Base-by-base conservation (phyloP, 92 coral and sea anemone genomes). In the Phymanthus crucifer region DNA sequence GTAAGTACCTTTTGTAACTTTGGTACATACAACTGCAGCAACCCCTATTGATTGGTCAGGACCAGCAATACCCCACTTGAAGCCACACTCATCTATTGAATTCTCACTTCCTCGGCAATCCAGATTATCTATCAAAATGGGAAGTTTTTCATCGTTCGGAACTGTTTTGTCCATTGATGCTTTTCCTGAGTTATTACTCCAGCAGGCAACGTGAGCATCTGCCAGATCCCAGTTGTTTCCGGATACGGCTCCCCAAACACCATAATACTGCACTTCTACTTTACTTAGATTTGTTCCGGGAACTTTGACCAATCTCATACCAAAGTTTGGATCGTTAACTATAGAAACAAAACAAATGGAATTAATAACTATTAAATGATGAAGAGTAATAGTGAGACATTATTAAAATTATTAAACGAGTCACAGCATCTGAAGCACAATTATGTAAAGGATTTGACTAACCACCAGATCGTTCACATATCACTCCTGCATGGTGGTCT, bases 401-500 rank as follows among this genome's bases (percentile, higher is more conserved):
- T 2, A 10, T 17, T 54, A 16, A 16, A 10, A 14, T 5, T 17
- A 54, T 16, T 19, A 0, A 61, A 27, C 17, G 0, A 12, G 19
- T 61, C 48, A 43, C 48, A 0, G 48, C 48, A 43, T 43, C 14
- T 43, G 14, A 10, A 11, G 14, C 2, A 54, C n/a, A 10, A 3
- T 54, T 21, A 21, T 4, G 2, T 1, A 54, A 54, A 43, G 18
- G 24, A 54, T 21, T 54, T 54, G 5, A 14, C 8, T 21, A 54
- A 21, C 64, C 10, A 21, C 64, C 64, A 61, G 34, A 17, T 27
- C 13, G 33, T 61, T 61, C 13, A 61, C 68, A 61, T 61, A 61
- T 61, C 14, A 61, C 68, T 8, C 68, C 68, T 61, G 68, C 68
- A 29, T 61, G 68, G 32, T 61, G 68, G 29, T 61, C 10, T 24